Percentiles rank a stretch among this genome's conserved stretches.
phyloP scores from a whole-genome alignment of 2,797 vertebrate genomes.

The Aphelocoma californica region DNA sequence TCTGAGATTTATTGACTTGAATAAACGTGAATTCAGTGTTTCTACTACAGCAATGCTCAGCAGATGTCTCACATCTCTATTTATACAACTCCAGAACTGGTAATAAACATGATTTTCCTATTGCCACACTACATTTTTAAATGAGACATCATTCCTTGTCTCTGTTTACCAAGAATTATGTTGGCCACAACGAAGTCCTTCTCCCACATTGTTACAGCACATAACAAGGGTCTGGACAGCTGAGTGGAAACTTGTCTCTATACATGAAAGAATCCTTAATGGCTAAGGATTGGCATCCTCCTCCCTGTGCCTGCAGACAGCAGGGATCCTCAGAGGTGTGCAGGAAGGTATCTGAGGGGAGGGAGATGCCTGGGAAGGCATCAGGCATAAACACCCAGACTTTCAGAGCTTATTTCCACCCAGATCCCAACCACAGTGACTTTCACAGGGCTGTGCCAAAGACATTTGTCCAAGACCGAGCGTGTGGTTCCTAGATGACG shows the following conservation, averaged over 20 bases:
- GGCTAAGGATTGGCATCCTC: not conserved
- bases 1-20: not conserved
- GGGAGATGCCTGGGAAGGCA: not conserved
- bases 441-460: conserved; percentile 28
- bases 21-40: not conserved
- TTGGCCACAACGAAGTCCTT: not conserved
- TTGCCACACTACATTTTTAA: conserved; percentile 30
- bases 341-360: not conserved
- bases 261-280: not conserved
- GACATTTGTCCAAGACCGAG: not conserved
- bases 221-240: not conserved
- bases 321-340: not conserved
- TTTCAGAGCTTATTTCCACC: not conserved
- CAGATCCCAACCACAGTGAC: not conserved
- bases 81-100: conserved; percentile 42
- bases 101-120: conserved; percentile 47
- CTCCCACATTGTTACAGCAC: not conserved
- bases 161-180: not conserved
- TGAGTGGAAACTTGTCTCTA: not conserved
- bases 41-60: conserved; percentile 7
- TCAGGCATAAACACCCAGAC: not conserved
- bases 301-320: not conserved
- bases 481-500: conserved; percentile 3
- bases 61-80: conserved; percentile 52
- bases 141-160: conserved; percentile 38